phyloP scores from a whole-genome alignment of 1,140 invertebrate genomes.

The Zaprionus ghesquierei region DNA sequence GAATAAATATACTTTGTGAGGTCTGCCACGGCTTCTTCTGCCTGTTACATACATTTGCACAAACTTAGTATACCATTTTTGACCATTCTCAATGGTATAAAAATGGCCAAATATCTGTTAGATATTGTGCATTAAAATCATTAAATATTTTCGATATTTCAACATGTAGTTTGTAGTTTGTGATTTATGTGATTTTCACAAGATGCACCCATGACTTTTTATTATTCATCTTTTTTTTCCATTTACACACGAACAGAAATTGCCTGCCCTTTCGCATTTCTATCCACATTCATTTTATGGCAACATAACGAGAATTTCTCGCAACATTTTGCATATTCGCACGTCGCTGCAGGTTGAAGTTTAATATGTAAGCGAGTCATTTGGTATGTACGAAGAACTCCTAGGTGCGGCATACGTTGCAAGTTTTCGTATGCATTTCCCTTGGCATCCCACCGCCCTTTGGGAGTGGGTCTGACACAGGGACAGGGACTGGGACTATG shows the following conservation, averaged over 20 bases:
- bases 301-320: neutral
- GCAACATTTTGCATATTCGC: conserved; percentile 8
- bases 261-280: neutral
- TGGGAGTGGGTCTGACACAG: too few species aligned
- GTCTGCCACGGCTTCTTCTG: too few species aligned
- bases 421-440: conserved; percentile 11
- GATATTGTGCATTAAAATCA: neutral
- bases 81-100: too few species aligned
- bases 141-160: neutral
- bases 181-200: neutral
- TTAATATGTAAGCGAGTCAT: conserved; percentile 22
- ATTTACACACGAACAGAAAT: neutral
- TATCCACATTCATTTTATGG: conserved; percentile 4
- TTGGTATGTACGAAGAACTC: conserved; percentile 16
- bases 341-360: conserved; percentile 10
- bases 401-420: conserved; percentile 9
- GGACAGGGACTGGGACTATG: neutral
- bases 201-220: neutral
- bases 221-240: neutral
- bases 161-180: neutral
- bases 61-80: too few species aligned
- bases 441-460: conserved; percentile 3
- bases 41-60: too few species aligned
- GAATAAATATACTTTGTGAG: too few species aligned
- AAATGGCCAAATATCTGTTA: too few species aligned